Conservation (phyloP, 2,113 vertebrate species). For the Leiothrix lutea region DNA sequence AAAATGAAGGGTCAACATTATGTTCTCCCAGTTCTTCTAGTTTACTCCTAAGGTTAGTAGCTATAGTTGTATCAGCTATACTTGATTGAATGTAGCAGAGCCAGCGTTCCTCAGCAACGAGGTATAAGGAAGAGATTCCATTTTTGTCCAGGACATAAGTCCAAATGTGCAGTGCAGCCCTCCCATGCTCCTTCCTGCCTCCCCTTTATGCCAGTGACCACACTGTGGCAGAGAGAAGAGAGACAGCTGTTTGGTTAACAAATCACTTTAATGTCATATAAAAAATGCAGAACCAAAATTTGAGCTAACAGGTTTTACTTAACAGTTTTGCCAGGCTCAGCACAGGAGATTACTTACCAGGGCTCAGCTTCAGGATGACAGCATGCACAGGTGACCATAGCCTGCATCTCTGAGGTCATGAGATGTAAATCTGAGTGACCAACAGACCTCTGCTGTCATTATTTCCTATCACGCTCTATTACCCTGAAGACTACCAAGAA, state of each 20-base stretch:
- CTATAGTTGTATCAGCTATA: not conserved
- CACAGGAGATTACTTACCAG: no score
- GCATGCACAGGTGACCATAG: rapidly evolving
- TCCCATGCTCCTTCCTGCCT: not conserved
- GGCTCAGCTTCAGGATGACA: not conserved
- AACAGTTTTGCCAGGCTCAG: not conserved
- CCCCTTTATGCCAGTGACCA: not conserved
- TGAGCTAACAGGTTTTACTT: not conserved
- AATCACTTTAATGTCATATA: not conserved
- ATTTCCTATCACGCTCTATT: not conserved
- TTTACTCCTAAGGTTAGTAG: not conserved
- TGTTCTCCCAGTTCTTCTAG: not conserved
- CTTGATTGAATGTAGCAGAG: not conserved
- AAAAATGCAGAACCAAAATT: not conserved
- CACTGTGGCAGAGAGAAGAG: not conserved
- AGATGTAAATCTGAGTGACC: not conserved
- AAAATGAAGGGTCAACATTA: not conserved
- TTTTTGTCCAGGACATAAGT: not conserved
- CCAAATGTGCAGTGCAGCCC: not conserved
- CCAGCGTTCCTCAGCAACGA: not conserved
- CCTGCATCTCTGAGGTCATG: not conserved
- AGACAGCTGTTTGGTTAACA: not conserved
- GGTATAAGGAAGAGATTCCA: not conserved
- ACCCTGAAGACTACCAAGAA: not conserved
- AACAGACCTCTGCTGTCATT: not conserved